Conservation (phyloP, 2,888 invertebrate species). For the Megalurothrips usitatus region DNA sequence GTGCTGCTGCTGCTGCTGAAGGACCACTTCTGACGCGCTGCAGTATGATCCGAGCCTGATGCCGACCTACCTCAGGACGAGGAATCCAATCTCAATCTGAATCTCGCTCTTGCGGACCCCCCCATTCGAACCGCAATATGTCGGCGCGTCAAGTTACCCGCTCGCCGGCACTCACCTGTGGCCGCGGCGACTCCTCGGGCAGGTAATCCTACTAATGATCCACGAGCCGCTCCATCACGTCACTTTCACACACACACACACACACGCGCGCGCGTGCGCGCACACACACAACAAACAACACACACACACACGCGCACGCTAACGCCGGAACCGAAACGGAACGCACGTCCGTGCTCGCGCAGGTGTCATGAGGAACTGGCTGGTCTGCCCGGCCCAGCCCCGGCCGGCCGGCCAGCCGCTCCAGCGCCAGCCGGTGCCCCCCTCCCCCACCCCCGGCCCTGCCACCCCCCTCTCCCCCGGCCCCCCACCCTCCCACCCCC, state of each 20-base stretch:
- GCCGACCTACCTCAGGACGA: too few species aligned
- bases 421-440: background rate
- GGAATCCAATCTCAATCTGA: too few species aligned
- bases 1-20: too few species aligned
- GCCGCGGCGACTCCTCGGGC: background rate
- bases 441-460: background rate
- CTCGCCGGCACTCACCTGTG: background rate
- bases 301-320: background rate
- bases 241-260: conserved; percentile 7
- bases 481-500: background rate
- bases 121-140: too few species aligned
- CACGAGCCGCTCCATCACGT: background rate
- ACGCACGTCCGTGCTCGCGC: background rate
- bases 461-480: background rate
- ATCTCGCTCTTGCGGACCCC: too few species aligned
- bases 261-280: background rate
- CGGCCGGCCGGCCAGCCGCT: background rate
- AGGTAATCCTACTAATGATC: conserved; percentile 14
- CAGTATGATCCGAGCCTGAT: too few species aligned
- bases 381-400: background rate
- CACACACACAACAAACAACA: background rate
- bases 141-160: too few species aligned
- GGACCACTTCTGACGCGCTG: too few species aligned
- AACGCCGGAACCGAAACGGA: background rate
- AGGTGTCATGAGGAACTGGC: conserved; percentile 13